Evolutionary conservation across 2,888 invertebrate genomes (phyloP), one percentile per base, ranked within the genome.

Genomic region (Limenitis camilla): DNA sequence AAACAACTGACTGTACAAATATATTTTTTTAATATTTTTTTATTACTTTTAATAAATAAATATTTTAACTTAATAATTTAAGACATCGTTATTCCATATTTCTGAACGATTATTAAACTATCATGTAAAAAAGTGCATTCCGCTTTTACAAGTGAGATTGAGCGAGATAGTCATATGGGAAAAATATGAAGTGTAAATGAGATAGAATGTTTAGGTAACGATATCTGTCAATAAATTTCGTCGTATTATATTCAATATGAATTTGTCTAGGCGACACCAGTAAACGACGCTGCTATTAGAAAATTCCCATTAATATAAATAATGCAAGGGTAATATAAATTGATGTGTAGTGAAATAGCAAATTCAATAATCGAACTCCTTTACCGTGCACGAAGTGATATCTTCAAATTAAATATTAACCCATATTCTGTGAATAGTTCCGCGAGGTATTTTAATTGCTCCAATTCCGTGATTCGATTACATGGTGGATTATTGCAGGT

Each of bases 391-490:
- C 38, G 47, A 49, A 50, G 52, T 52, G 53, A 56, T 44, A 27
- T 27, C 45, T 56, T 44, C 60, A 33, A 53, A 61, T 64, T 63
- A 61, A 59, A 69, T 66, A 55, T 56, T 35, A 38, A 55, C 49
- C 49, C 44, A 33, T 46, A 53, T 40, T 43, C 47, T 56, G 59
- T 52, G 56, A 50, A 59, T 63, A 70, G 63, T 71, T 68, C 74
- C 76, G 75, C 80, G 77, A 73, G 74, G 61, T 64, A 77, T 79
- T 81, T 72, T 83, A 84, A 82, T 85, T 82, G 76, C 78, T 74
- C 72, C 62, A 68, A 68, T 72, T 74, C 71, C 62, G 64, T 74
- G 65, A 63, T 67, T 65, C 72, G 72, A 72, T 74, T 74, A 66
- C 66, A 66, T 67, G 66, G 70, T 71, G 71, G 67, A 70, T 72